Evolutionary conservation across 92 coral and sea anemone species (phyloP).

Genomic region (Muricea muricata): DNA sequence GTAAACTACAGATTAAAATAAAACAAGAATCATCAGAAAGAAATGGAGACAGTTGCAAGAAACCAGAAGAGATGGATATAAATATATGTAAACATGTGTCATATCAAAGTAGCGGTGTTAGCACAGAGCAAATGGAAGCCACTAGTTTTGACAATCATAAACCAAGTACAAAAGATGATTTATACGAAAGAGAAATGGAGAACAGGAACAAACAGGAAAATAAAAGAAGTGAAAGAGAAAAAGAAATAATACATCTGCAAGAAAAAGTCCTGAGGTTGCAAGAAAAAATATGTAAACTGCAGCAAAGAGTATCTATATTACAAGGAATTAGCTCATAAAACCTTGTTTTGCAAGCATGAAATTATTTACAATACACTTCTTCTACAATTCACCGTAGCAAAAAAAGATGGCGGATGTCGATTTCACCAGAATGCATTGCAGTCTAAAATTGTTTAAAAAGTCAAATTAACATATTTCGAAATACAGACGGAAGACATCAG

Average conservation of each 20-base stretch:
- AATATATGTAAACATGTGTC: no score
- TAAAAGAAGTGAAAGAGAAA: constrained; percentile 54
- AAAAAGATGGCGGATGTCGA: no score
- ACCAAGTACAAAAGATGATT: neutral
- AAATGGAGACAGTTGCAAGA: neutral
- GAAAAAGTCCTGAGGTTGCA: constrained; percentile 85
- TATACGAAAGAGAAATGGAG: neutral
- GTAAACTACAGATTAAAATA: neutral
- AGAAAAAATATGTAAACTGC: constrained; percentile 91
- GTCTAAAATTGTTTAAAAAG: no score
- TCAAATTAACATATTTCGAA: no score
- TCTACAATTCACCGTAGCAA: no score
- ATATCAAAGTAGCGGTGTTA: no score
- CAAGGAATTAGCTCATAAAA: constrained; percentile 65
- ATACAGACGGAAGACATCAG: no score
- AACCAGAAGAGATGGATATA: constrained; percentile 14
- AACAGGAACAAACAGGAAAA: neutral
- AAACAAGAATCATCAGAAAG: neutral
- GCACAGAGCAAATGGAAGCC: neutral
- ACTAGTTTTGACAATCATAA: neutral
- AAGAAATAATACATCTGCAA: constrained; percentile 84
- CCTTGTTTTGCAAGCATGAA: neutral
- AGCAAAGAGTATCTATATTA: constrained; percentile 82
- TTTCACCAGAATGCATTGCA: no score
- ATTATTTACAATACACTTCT: neutral